Percentiles rank a stretch among this genome's conserved stretches.
phyloP scores from a whole-genome alignment of 2,888 invertebrate genomes.

The Salticus scenicus region DNA sequence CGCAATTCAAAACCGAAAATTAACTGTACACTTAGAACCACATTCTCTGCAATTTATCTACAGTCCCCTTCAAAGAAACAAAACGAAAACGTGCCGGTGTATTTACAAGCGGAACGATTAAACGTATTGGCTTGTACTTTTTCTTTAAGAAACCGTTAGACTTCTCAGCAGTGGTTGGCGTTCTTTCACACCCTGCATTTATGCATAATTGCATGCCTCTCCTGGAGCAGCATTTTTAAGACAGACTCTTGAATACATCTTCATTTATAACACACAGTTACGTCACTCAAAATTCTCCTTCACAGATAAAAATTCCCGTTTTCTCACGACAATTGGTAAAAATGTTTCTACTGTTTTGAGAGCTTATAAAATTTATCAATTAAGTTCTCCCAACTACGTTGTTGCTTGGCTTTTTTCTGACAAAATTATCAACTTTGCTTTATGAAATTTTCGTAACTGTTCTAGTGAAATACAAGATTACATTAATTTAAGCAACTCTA shows the following conservation, averaged over 20 bases:
- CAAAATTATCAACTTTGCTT: conserved; percentile 62
- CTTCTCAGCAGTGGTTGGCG: conserved; percentile 29
- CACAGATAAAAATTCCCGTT: conserved; percentile 33
- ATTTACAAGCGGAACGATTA: conserved; percentile 47
- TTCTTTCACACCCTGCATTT: conserved; percentile 64
- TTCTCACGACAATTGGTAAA: conserved; percentile 49
- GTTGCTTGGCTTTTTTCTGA: conserved; percentile 16
- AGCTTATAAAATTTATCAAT: conserved; percentile 51
- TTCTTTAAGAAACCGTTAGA: conserved; percentile 49
- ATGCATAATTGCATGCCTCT: conserved; percentile 65
- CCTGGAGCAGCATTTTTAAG: conserved; percentile 40
- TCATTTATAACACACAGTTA: conserved; percentile 57
- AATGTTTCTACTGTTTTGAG: conserved; percentile 54
- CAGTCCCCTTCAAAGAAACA: conserved; percentile 2
- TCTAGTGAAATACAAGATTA: conserved; percentile 43
- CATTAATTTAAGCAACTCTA: conserved; percentile 55
- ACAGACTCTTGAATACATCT: conserved; percentile 37
- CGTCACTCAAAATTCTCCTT: conserved; percentile 44
- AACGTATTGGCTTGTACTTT: conserved; percentile 54
- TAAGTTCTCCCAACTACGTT: conserved; percentile 33
- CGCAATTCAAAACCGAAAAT: neutral
- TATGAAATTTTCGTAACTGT: conserved; percentile 65
- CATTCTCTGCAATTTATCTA: conserved; percentile 6
- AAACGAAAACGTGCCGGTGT: conserved; percentile 31
- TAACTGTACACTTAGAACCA: neutral